Evolutionary conservation across 2,113 vertebrate species (phyloP).

Genomic region (Otocyon megalotis): DNA sequence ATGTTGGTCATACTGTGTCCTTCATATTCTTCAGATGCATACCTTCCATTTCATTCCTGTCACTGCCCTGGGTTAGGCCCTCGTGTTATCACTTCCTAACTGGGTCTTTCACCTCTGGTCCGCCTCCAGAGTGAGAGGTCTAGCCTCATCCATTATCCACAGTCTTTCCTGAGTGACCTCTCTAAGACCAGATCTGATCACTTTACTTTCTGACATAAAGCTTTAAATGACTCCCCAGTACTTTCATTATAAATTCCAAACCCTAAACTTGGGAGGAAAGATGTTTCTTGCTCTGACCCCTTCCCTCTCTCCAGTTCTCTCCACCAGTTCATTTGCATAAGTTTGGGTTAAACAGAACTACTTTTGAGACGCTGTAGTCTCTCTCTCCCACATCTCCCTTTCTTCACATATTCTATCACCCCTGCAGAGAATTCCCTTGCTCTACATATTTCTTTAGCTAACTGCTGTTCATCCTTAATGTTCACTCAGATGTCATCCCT

Average conservation of each 20-base stretch:
- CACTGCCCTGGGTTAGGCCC: background rate
- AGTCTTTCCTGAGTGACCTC: background rate
- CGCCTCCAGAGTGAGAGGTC: background rate
- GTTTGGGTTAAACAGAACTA: background rate
- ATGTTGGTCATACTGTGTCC: background rate
- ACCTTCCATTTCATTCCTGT: background rate
- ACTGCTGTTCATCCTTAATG: background rate
- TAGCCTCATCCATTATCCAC: background rate
- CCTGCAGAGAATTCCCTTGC: background rate
- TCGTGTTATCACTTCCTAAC: background rate
- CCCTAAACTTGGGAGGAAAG: background rate
- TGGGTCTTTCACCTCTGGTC: background rate
- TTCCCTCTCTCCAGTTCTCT: background rate
- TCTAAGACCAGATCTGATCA: background rate
- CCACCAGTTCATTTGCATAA: background rate
- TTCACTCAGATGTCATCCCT: background rate
- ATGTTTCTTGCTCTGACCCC: background rate
- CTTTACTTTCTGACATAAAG: background rate
- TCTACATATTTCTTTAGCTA: background rate
- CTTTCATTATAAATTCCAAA: background rate
- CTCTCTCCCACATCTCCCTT: background rate
- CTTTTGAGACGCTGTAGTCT: background rate
- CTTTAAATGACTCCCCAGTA: background rate
- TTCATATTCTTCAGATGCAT: background rate
- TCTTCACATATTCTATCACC: background rate